phyloP scores from a whole-genome alignment of 1,140 invertebrate species.

The Heliconius hewitsoni region DNA sequence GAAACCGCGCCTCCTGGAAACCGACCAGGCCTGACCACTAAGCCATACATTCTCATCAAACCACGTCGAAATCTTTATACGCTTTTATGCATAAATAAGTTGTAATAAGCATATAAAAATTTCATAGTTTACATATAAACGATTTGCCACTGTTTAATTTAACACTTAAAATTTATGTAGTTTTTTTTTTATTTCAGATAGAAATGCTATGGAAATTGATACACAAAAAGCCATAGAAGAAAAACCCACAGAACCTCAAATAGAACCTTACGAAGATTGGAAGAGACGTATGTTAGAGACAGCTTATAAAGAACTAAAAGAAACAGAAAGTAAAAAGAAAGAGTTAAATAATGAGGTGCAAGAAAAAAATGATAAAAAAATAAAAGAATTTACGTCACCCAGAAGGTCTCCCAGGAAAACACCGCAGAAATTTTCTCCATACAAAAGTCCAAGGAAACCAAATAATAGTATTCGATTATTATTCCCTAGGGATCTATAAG shows the following conservation, averaged over 20 bases:
- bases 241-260: slow-evolving; percentile 43
- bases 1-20: too few relatives aligned
- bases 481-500: slow-evolving; percentile 47
- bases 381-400: slow-evolving; percentile 43
- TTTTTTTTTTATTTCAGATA: slow-evolving; percentile 42
- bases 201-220: slow-evolving; percentile 52
- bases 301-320: slow-evolving; percentile 59
- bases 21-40: too few relatives aligned
- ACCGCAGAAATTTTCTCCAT: slow-evolving; percentile 62
- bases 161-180: background rate
- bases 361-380: slow-evolving; percentile 22
- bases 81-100: too few relatives aligned
- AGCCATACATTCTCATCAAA: too few relatives aligned
- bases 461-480: slow-evolving; percentile 52
- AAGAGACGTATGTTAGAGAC: slow-evolving; percentile 57
- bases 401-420: slow-evolving; percentile 65
- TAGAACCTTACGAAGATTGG: slow-evolving; percentile 67
- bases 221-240: slow-evolving; percentile 39
- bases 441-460: slow-evolving; percentile 52
- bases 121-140: too few relatives aligned
- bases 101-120: too few relatives aligned
- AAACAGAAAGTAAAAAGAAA: slow-evolving; percentile 43
- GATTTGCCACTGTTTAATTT: too few relatives aligned
- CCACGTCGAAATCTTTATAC: too few relatives aligned
- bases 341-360: slow-evolving; percentile 6